Percentiles rank a stretch among this genome's conserved stretches.
Conservation (phyloP, 92 coral and sea anemone species). For the Blastomussa wellsi region DNA sequence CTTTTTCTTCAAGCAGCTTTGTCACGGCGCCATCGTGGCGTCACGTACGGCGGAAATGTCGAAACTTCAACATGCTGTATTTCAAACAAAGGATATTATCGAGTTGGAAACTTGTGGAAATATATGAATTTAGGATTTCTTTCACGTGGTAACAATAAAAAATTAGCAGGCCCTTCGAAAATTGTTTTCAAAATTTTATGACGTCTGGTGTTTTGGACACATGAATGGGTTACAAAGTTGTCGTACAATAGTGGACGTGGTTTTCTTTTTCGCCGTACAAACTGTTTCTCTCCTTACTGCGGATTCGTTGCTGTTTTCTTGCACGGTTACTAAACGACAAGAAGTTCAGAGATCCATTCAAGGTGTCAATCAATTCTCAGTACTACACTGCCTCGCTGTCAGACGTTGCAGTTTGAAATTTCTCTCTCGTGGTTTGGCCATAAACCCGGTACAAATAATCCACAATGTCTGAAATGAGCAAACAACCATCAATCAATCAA, state of each 20-base stretch:
- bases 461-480: neutral
- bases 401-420: neutral
- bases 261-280: neutral
- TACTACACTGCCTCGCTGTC: neutral
- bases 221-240: too few relatives aligned
- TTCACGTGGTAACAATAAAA: too few relatives aligned
- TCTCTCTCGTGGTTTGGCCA: neutral
- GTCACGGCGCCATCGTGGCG: too few relatives aligned
- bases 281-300: neutral
- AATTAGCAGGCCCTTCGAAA: too few relatives aligned
- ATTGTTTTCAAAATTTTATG: too few relatives aligned
- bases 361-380: neutral
- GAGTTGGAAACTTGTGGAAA: too few relatives aligned
- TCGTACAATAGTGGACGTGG: neutral
- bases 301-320: neutral
- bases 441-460: slow-evolving; percentile 17
- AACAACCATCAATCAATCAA: neutral
- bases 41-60: too few relatives aligned
- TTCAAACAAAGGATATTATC: too few relatives aligned
- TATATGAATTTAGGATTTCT: too few relatives aligned
- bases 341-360: neutral
- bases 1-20: too few relatives aligned
- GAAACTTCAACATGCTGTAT: too few relatives aligned
- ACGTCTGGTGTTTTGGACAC: too few relatives aligned
- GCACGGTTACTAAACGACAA: neutral